Base-by-base conservation (phyloP, 2,797 vertebrate genomes). In the Pangasius larnaudii region DNA sequence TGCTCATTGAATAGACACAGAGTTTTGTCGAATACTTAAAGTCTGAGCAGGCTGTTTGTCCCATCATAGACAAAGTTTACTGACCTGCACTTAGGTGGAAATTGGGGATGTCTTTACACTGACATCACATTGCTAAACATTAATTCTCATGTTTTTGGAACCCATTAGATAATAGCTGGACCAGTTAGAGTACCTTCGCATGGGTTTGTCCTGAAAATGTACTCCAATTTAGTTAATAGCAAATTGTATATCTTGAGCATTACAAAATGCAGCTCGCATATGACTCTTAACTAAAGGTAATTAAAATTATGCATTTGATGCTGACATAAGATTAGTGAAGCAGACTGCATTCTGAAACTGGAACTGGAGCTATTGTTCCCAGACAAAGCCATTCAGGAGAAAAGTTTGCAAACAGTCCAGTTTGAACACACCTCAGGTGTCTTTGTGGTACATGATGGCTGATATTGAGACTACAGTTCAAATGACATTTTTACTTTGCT, bases 351-450 rank as follows among this genome's bases (percentile, higher is more conserved):
- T 46, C 39, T 61, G 9, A 22, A 63, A 75, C 72, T 61, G 27
- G 53, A 19, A 3, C 49, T 42, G 24, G 22, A 72, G 39, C n/a
- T 33, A 63, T 77, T 75, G 36, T 74, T 61, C 2, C 19, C 16
- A 67, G 42, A 83, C 42, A 72, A 85, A 72, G 19, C 51, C 16
- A 46, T 16, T 85, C 33, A 65, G 33, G 58, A 61, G 24, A 63
- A 84, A 87, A 87, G 56, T 83, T 82, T 88, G 51, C 36, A 85
- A 53, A 88, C 74, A 46, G 74, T 36, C 53, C 11, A 1, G 49
- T 74, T 83, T 82, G 19, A 82, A 87, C 86, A 87, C 1, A 13
- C 74, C 27, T 61, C 63, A 39, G 63, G 36, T 85, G 33, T 79
- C 51, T 85, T 78, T 88, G 36, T 53, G n/a, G 58, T 36, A 46